Evolutionary conservation across 1,140 invertebrate species (phyloP), one percentile per base, ranked within the genome.

Genomic region (Drosophila neocordata): DNA sequence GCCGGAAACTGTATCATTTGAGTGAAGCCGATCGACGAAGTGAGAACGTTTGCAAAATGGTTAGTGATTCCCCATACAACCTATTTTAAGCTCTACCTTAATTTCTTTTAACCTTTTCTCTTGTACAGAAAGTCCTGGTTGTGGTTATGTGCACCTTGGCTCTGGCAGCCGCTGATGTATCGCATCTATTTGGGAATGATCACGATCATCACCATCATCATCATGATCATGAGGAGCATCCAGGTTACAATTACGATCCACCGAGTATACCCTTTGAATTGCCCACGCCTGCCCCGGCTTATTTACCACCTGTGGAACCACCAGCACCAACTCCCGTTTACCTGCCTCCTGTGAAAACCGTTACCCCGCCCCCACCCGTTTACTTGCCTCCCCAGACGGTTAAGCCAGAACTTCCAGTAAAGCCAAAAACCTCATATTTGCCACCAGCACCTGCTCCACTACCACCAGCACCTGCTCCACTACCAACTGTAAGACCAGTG

Each of bases 1-100:
- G 65, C 68, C 80, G 74, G 79, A 87, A 90, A 84, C 79, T 88
- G 74, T 90, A 90, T 90, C 88, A 90, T 77, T 90, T 57, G 70
- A 63, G 58, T 73, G 66, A 65, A 72, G 67, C 38, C 41, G 52
- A 71, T 87, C 67, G 79, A 60, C 66, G 73, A 69, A 81, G 13
- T 66, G 18, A 87, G 82, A 87, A 87, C 82, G 65, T 79, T 79
- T 52, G 12, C 15, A 73, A 87, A 72, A 87, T 87, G 82, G 82
- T 88, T 52, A 24, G 75, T 74, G 34, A 5, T 13, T 20, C 9
- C 15, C 0, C 0, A 35, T 6, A 2, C 8, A 61, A 3, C 0
- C 1, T 0, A 11, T 31, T 38, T 20, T 70, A 56, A 51, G 4
- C 3, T 15, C 4, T 44, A 1, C n/a, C 4, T 37, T 22, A 9